Conservation (phyloP, 2,888 invertebrate genomes). For the Trichopoda pennipes region DNA sequence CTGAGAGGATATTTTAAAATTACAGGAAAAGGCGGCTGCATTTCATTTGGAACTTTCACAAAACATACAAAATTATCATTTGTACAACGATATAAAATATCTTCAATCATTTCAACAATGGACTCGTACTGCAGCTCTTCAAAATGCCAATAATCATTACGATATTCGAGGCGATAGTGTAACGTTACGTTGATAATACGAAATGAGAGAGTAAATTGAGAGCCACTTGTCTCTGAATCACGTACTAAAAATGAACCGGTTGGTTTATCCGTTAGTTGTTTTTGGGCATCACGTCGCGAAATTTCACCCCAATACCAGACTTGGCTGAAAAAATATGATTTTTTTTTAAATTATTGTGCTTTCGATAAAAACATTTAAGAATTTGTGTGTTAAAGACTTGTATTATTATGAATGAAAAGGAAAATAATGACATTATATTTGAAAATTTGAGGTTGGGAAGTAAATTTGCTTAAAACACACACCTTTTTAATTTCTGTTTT, state of each 20-base stretch:
- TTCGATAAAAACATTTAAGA: too few species aligned
- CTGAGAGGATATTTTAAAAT: constrained; percentile 88
- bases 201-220: constrained; percentile 88
- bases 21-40: constrained; percentile 87
- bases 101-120: constrained; percentile 87
- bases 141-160: constrained; percentile 81
- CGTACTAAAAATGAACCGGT: constrained; percentile 90
- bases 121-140: constrained; percentile 81
- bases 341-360: too few species aligned
- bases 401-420: too few species aligned
- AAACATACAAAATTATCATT: constrained; percentile 87
- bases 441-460: too few species aligned
- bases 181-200: constrained; percentile 86
- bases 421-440: too few species aligned
- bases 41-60: constrained; percentile 85
- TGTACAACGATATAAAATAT: constrained; percentile 87
- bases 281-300: constrained; percentile 87
- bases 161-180: constrained; percentile 88
- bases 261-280: constrained; percentile 85
- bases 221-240: constrained; percentile 85
- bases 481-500: too few species aligned
- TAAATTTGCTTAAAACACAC: too few species aligned
- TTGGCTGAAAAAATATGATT: constrained; percentile 74
- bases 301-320: constrained; percentile 93
- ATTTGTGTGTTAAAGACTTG: too few species aligned